Base-by-base conservation (phyloP, 2,888 invertebrate genomes). In the Trisateles emortualis region DNA sequence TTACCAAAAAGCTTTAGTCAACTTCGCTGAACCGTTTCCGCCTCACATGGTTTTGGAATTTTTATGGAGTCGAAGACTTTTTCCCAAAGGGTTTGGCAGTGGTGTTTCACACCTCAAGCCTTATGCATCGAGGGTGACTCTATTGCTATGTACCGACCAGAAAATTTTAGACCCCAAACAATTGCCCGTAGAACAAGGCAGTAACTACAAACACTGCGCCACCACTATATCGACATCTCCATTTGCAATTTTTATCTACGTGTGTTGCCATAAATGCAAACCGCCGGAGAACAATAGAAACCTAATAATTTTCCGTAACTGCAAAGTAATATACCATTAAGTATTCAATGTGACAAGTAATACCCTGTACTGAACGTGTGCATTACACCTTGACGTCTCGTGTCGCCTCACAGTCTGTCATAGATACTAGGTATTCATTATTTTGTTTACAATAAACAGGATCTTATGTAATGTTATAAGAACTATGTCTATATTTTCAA, bases 351-450 rank as follows among this genome's bases (percentile, higher is more conserved):
- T 54, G 33, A 36, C 44, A 40, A 24, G 22, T 39, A 19, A 30
- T 54, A 40, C n/a, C 17, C 46, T n/a, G 35, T 35, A n/a, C 9
- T 64, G 35, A 48, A 22, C 42, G 44, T 36, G 49, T 53, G 52
- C 46, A 43, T 52, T 52, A 55, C 51, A 55, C 62, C 59, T 53
- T 62, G 62, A 51, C 16, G 55, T 50, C 48, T 53, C 47, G 45
- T 53, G 55, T 47, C 55, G 59, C 66, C 66, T 39, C 33, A 38
- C 26, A 22, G 29, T 14, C 42, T 36, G 41, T 49, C 41, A 42
- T 49, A 36, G 36, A 36, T 45, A 49, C 11, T 9, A n/a, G n/a
- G n/a, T n/a, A 32, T 35, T 3, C 19, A 42, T 41, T 26, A 29
- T 17, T 39, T 42, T 19, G 42, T 36, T 40, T 36, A 46, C 32